Evolutionary conservation across 2,888 invertebrate species (phyloP).

Genomic region (Halictus quadricinctus): DNA sequence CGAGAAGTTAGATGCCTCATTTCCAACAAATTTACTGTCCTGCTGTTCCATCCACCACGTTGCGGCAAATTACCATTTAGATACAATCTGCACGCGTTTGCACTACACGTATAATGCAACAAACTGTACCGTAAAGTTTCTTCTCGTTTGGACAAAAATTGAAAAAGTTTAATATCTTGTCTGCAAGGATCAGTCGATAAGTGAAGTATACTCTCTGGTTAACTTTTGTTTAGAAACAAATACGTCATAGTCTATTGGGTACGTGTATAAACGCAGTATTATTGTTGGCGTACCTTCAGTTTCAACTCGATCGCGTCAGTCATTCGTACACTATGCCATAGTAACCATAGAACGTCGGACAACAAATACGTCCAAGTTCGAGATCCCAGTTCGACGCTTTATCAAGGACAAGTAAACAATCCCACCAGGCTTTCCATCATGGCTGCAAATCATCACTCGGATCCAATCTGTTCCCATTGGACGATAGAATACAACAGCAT

Average conservation of each 20-base stretch:
- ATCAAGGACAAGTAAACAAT: neutral
- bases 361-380: slow-evolving; percentile 2
- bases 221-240: neutral
- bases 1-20: neutral
- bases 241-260: neutral
- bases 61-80: neutral
- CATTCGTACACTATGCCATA: neutral
- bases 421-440: neutral
- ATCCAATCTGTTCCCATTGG: neutral
- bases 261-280: neutral
- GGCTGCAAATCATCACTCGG: neutral
- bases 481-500: neutral
- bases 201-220: neutral
- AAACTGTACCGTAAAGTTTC: neutral
- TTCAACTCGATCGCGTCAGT: neutral
- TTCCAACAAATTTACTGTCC: neutral
- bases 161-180: neutral
- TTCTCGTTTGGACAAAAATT: neutral
- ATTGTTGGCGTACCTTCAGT: neutral
- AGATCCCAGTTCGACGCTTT: neutral
- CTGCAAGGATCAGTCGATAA: neutral
- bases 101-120: neutral
- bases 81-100: neutral
- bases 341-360: neutral
- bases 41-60: neutral